Evolutionary conservation across 2,888 invertebrate genomes (phyloP), one percentile per base, ranked within the genome.

Genomic region (Cosmorhoe ocellata): DNA sequence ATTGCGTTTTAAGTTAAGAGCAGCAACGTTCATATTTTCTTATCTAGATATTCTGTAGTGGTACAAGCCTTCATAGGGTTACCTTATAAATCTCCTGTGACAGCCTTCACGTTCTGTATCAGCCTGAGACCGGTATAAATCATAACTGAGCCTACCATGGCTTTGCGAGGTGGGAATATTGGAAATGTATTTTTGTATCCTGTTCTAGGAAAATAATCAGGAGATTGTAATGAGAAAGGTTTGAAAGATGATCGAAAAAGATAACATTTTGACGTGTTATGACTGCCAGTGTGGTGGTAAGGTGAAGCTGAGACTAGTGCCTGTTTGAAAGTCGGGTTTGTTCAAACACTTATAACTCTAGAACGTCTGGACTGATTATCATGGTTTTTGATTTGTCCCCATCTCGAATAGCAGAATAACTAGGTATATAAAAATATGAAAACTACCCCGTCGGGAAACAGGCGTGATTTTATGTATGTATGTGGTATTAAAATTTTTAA

Each of bases 81-180:
- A 67, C 66, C 69, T 63, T 74, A 80, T 79, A 80, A 81, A 81
- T 81, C 77, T 74, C 60, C 37, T 61, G 47, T 59, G 71, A 72
- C 73, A 71, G 68, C 60, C 59, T 69, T 66, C 69, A 66, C 61
- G 66, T 59, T 63, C 61, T 71, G 69, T 74, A 71, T 75, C 74
- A 68, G 48, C 44, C 44, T 44, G 54, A 54, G 64, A 64, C 66
- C 66, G 57, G 61, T 69, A 79, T 80, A 78, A 79, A 80, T 80
- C 79, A 79, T 74, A 70, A 63, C 63, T 69, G 69, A 61, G 66
- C 67, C 66, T 66, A 67, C 56, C 51, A 59, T 64, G 47, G 39
- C 52, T 53, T 53, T 36, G 31, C 46, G 22, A 44, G 48, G 40
- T 53, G 43, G 47, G 46, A 48, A 48, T 44, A 48, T 50, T 39